Conservation (phyloP, 2,797 vertebrate genomes). For the Poecilia gillii region DNA sequence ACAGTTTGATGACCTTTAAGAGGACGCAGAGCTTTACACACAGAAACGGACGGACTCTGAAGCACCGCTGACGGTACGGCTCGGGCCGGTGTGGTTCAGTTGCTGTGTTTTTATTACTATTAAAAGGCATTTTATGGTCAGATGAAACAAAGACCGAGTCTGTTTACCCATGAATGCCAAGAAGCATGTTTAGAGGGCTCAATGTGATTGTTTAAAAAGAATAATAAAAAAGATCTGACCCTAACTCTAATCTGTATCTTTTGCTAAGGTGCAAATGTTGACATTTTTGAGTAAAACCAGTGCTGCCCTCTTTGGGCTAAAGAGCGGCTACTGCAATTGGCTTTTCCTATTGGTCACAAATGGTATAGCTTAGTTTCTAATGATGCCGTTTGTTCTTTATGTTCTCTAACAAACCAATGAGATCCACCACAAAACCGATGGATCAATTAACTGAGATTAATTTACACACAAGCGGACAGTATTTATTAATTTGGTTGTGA, state of each 20-base stretch:
- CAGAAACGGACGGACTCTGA: no score
- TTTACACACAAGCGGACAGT: background rate
- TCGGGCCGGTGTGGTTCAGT: no score
- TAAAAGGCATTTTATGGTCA: background rate
- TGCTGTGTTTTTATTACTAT: no score
- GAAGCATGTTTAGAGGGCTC: background rate
- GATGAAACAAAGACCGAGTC: background rate
- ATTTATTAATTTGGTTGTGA: background rate
- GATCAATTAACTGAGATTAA: background rate
- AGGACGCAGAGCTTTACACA: background rate
- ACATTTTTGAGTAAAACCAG: no score
- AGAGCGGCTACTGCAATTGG: no score
- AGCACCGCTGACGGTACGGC: no score
- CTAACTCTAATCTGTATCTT: no score
- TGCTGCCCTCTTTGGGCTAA: no score
- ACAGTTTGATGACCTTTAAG: background rate
- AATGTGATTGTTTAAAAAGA: background rate
- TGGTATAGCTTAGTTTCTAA: background rate
- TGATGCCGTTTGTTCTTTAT: background rate
- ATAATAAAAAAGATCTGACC: no score
- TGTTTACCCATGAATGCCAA: background rate
- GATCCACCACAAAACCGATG: background rate
- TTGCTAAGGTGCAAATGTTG: no score
- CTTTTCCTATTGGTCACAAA: no score
- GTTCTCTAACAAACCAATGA: background rate